phyloP scores from a whole-genome alignment of 1,140 invertebrate genomes.

The Procambarus clarkii region DNA sequence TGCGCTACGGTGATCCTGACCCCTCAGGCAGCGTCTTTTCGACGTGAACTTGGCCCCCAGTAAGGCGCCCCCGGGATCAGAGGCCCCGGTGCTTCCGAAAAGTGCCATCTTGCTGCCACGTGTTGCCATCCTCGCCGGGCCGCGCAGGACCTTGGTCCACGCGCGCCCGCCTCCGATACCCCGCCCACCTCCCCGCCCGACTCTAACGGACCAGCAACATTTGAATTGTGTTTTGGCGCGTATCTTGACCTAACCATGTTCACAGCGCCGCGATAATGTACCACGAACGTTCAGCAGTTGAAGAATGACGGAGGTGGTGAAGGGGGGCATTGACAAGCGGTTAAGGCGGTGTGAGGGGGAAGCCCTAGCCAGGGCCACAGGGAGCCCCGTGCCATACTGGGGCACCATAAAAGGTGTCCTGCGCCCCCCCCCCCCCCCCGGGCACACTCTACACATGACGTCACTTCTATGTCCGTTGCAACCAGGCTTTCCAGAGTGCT shows the following conservation, averaged over 20 bases:
- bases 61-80: not conserved
- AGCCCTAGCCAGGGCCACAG: not conserved
- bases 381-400: constrained; percentile 19
- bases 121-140: not conserved
- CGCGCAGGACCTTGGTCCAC: not conserved
- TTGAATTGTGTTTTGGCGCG: no score
- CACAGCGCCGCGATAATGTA: not conserved
- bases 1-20: not conserved
- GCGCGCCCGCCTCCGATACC: not conserved
- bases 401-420: constrained; percentile 28
- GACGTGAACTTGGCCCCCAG: not conserved
- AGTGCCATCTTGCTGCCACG: not conserved
- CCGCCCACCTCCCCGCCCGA: not conserved
- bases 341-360: not conserved
- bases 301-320: no score
- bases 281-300: not conserved
- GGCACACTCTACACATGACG: constrained; percentile 8
- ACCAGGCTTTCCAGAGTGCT: not conserved
- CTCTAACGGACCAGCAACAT: no score
- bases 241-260: not conserved
- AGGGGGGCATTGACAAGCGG: not conserved
- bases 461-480: constrained; percentile 6
- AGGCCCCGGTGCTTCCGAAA: not conserved
- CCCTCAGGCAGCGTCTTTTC: not conserved
- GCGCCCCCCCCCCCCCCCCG: no score